These are phyloP conservation scores for Drosophila dunni DNA, from an alignment of 1,140 invertebrate genomes.

Conservation along the genomic window DNA sequence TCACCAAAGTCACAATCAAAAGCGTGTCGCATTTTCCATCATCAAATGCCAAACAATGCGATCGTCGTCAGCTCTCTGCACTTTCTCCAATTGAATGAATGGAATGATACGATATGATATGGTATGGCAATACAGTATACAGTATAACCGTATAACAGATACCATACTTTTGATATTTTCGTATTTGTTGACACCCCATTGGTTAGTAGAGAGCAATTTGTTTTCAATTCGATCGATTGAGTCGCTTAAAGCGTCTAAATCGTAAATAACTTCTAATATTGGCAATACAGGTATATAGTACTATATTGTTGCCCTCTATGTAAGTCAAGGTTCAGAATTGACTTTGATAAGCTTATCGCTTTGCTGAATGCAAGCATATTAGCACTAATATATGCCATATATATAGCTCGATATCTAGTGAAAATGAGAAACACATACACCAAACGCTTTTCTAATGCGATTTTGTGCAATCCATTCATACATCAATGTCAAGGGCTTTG, in stretches of 20 bases:
- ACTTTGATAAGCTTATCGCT: slow-evolving; percentile 49
- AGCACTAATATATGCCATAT: slow-evolving; percentile 1
- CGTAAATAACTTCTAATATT: slow-evolving; percentile 30
- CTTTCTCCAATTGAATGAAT: slow-evolving; percentile 71
- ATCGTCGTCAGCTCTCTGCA: slow-evolving; percentile 47
- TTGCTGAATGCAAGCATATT: slow-evolving; percentile 3
- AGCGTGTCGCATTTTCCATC: slow-evolving; percentile 77
- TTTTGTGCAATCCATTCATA: slow-evolving; percentile 32
- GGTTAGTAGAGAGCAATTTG: slow-evolving; percentile 15
- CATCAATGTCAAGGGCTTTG: slow-evolving; percentile 66
- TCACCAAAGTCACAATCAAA: slow-evolving; percentile 44
- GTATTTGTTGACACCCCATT: slow-evolving; percentile 11
- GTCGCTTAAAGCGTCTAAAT: slow-evolving; percentile 3
- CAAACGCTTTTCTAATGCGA: slow-evolving; percentile 1
- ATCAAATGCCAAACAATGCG: slow-evolving; percentile 65
- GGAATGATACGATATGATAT: slow-evolving; percentile 31
- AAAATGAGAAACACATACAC: background rate
- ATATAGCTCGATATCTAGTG: background rate
- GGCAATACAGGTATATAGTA: background rate
- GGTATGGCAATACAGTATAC: slow-evolving; percentile 1
- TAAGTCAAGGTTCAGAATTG: slow-evolving; percentile 69
- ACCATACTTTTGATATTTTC: background rate
- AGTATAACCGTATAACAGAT: background rate
- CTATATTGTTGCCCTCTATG: slow-evolving; percentile 10
- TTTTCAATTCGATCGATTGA: background rate